Conservation (phyloP, 1,140 invertebrate species). For the Euwallacea fornicatus region DNA sequence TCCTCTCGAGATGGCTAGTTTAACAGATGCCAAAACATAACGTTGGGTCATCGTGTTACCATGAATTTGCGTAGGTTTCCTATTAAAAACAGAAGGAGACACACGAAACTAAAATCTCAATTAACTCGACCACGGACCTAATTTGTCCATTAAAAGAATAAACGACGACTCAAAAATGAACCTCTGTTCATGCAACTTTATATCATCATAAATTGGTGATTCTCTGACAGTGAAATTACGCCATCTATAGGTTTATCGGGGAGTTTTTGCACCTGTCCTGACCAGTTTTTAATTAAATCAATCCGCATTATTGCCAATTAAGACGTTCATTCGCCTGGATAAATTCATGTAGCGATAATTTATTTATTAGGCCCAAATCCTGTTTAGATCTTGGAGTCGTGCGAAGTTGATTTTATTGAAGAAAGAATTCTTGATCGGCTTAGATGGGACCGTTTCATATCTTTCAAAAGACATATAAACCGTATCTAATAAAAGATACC, state of each 20-base stretch:
- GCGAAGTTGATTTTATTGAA: neutral
- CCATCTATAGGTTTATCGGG: constrained; percentile 10
- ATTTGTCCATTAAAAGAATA: constrained; percentile 9
- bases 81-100: neutral
- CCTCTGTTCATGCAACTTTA: constrained; percentile 16
- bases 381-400: neutral
- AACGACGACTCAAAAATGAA: neutral
- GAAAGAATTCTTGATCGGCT: constrained; percentile 3
- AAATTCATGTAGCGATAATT: neutral
- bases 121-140: neutral
- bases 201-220: constrained; percentile 15
- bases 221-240: constrained; percentile 15
- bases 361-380: neutral
- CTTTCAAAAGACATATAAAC: constrained; percentile 24
- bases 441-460: constrained; percentile 12
- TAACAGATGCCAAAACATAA: too few species aligned
- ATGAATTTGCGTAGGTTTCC: too few species aligned
- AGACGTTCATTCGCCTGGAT: neutral
- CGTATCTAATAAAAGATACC: constrained; percentile 21
- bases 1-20: too few species aligned
- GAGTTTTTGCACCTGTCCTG: constrained; percentile 9
- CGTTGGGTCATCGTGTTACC: too few species aligned
- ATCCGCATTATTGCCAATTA: neutral
- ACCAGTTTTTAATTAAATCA: constrained; percentile 12
- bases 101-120: constrained; percentile 4